Evolutionary conservation across 2,113 vertebrate species (phyloP).

Genomic region (Hemicordylus capensis): DNA sequence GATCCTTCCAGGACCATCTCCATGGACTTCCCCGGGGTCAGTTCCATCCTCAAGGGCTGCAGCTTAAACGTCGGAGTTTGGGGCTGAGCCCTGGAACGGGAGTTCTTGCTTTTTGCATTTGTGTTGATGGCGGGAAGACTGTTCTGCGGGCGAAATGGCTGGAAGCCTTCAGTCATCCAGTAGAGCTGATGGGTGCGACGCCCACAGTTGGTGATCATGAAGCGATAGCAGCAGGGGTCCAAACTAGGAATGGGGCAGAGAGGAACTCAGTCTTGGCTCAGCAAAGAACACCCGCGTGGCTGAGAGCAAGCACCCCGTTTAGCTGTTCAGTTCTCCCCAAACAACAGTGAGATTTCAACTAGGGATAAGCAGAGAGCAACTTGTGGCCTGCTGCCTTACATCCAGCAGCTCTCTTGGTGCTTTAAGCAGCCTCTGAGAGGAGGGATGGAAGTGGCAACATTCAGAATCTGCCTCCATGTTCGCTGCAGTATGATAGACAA

Average conservation of each 20-base stretch:
- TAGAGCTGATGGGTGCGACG: conserved; percentile 75
- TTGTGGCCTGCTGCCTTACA: too few relatives aligned
- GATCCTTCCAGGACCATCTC: conserved; percentile 80
- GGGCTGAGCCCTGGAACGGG: not conserved
- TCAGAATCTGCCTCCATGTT: too few relatives aligned
- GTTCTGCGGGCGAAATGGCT: conserved; percentile 11
- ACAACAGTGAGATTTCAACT: too few relatives aligned
- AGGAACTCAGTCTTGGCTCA: not conserved
- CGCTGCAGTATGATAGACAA: too few relatives aligned
- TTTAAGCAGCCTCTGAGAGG: not conserved
- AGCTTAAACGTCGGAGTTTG: conserved; percentile 76
- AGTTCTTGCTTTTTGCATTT: not conserved
- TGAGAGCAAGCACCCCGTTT: too few relatives aligned
- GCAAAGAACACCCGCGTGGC: too few relatives aligned
- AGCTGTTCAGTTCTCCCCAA: not conserved
- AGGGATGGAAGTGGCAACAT: too few relatives aligned
- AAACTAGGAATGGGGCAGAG: conserved; percentile 67
- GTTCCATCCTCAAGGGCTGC: conserved; percentile 72
- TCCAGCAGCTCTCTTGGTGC: too few relatives aligned
- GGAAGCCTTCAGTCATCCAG: conserved; percentile 78
- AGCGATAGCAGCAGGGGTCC: conserved; percentile 72
- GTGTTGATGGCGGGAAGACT: not conserved
- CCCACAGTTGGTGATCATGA: conserved; percentile 85
- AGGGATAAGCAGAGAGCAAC: too few relatives aligned
- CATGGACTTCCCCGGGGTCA: conserved; percentile 77